phyloP scores from a whole-genome alignment of 2,113 vertebrate genomes.

The Dromas ardeola region DNA sequence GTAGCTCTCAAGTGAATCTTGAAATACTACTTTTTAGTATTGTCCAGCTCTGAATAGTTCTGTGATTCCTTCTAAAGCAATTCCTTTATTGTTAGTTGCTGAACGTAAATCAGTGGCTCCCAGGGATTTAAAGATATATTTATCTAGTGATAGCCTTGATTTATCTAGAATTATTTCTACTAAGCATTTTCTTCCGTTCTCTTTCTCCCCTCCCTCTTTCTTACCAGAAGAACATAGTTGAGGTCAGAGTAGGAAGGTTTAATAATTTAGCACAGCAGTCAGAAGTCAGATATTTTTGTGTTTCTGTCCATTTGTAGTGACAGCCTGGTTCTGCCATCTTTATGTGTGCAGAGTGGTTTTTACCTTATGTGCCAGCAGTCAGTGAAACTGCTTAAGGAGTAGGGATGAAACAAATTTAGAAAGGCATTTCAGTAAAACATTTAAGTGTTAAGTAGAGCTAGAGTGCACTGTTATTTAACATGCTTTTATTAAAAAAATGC shows the following conservation, averaged over 20 bases:
- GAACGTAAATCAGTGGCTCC: neutral
- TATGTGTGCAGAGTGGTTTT: neutral
- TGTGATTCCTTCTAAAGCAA: neutral
- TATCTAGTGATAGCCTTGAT: neutral
- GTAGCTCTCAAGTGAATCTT: neutral
- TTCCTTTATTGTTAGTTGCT: neutral
- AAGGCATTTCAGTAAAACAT: neutral
- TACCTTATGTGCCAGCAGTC: neutral
- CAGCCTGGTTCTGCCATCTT: neutral
- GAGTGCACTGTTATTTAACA: conserved; percentile 19
- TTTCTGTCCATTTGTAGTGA: neutral
- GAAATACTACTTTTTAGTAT: neutral
- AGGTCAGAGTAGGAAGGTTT: neutral
- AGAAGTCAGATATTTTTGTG: neutral
- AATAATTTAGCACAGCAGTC: neutral
- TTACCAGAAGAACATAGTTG: neutral
- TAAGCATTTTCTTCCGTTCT: neutral
- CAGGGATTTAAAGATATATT: neutral
- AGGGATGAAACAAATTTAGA: neutral
- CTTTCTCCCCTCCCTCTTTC: neutral
- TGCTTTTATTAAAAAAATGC: neutral
- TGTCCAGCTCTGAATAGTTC: neutral
- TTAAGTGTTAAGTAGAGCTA: neutral
- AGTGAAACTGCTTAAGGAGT: neutral
- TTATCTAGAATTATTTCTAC: neutral